phyloP scores from a whole-genome alignment of 2,888 invertebrate genomes.

The Dynastes tityus region DNA sequence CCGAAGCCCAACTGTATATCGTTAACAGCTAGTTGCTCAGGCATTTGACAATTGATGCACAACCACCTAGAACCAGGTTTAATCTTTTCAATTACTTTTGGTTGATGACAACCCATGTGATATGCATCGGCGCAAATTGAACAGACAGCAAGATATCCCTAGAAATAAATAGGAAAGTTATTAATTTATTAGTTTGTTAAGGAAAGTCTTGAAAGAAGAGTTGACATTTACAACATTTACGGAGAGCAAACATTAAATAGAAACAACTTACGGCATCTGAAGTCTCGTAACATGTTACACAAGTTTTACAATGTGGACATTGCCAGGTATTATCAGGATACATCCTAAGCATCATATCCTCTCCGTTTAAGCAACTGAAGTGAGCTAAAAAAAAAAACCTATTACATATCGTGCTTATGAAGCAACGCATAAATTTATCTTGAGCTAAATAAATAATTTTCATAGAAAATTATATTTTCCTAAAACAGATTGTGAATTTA shows the following conservation, averaged over 20 bases:
- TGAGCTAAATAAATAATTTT: too few species aligned
- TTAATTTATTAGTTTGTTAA: too few species aligned
- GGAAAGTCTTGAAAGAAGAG: too few species aligned
- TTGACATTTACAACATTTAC: too few species aligned
- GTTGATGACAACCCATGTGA: slow-evolving; percentile 86
- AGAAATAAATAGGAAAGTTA: slow-evolving; percentile 49
- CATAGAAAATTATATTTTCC: too few species aligned
- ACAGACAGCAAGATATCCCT: slow-evolving; percentile 79
- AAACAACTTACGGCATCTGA: slow-evolving; percentile 79
- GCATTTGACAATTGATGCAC: slow-evolving; percentile 78
- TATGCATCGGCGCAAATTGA: slow-evolving; percentile 89
- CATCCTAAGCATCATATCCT: slow-evolving; percentile 78
- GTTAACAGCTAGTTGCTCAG: slow-evolving; percentile 67
- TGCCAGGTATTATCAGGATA: slow-evolving; percentile 85
- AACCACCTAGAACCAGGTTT: slow-evolving; percentile 80
- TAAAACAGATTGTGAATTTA: too few species aligned
- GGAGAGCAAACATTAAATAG: neutral
- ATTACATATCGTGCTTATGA: too few species aligned
- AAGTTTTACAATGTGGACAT: slow-evolving; percentile 92
- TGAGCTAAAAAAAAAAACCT: slow-evolving; percentile 73
- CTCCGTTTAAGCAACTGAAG: slow-evolving; percentile 79
- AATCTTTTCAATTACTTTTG: slow-evolving; percentile 75
- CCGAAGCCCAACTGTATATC: slow-evolving; percentile 67
- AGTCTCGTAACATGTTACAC: slow-evolving; percentile 86
- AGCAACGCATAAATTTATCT: too few species aligned